These are phyloP conservation scores for Aethes cnicana DNA, from an alignment of 2,888 invertebrate genomes.

Conservation along the genomic window DNA sequence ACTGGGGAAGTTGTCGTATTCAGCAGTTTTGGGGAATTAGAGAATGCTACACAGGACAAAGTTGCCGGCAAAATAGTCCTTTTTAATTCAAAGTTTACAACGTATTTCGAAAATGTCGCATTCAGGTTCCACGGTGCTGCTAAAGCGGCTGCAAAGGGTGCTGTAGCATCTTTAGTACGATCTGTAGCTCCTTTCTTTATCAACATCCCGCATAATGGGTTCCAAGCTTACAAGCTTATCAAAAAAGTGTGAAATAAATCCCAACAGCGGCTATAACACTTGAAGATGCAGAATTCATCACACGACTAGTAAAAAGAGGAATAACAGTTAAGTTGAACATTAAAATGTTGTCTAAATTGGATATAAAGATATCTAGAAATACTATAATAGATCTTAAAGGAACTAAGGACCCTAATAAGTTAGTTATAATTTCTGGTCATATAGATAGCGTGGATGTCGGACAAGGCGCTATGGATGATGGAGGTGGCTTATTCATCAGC, in stretches of 20 bases:
- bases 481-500: conserved; percentile 90
- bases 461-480: conserved; percentile 94
- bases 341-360: conserved; percentile 85
- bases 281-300: conserved; percentile 89
- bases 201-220: conserved; percentile 89
- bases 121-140: conserved; percentile 86
- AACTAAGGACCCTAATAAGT: conserved; percentile 57
- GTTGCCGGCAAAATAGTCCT: conserved; percentile 89
- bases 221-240: conserved; percentile 85
- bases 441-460: conserved; percentile 95
- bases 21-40: conserved; percentile 85
- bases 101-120: conserved; percentile 85
- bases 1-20: conserved; percentile 89
- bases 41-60: conserved; percentile 65
- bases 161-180: conserved; percentile 87
- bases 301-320: conserved; percentile 84
- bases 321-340: conserved; percentile 74
- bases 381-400: conserved; percentile 87
- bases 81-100: conserved; percentile 85
- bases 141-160: conserved; percentile 87
- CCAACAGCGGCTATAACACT: conserved; percentile 89
- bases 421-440: conserved; percentile 91
- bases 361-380: conserved; percentile 86
- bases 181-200: conserved; percentile 91
- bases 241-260: conserved; percentile 83